Conservation (phyloP, 1,140 invertebrate genomes). For the Trichomalopsis sarcophagae region DNA sequence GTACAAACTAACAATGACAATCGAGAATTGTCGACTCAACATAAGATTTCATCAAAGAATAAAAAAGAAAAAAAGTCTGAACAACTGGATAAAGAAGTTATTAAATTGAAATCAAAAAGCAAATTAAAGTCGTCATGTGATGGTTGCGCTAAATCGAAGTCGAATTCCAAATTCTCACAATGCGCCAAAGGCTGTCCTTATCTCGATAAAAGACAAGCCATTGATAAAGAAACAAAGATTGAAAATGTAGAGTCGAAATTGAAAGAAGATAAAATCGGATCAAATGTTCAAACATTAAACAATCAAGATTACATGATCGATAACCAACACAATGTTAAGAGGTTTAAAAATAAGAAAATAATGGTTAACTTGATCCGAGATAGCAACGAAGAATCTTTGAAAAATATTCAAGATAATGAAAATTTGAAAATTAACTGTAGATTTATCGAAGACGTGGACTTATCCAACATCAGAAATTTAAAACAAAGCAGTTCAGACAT, state of each 20-base stretch:
- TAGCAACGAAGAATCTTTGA: not conserved
- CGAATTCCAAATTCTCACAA: not conserved
- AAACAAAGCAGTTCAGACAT: too few species aligned
- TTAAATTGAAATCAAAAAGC: not conserved
- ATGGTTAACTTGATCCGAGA: not conserved
- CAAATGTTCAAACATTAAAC: not conserved
- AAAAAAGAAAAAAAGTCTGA: too few species aligned
- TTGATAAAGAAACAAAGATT: not conserved
- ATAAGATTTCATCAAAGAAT: too few species aligned
- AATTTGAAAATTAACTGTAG: not conserved
- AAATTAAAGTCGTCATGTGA: not conserved
- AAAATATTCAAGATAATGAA: not conserved
- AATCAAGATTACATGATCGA: not conserved
- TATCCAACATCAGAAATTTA: not conserved
- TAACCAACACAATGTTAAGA: not conserved
- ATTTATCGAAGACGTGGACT: not conserved
- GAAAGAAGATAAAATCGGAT: not conserved
- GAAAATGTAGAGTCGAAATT: not conserved
- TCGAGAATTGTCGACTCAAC: not conserved
- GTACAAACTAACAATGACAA: not conserved
- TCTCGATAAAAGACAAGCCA: not conserved
- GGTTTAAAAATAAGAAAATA: not conserved
- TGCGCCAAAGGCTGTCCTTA: not conserved
- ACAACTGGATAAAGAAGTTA: too few species aligned
- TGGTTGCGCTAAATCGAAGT: not conserved